Evolutionary conservation across 2,888 invertebrate genomes (phyloP).

Genomic region (Sarcophaga rosellei): DNA sequence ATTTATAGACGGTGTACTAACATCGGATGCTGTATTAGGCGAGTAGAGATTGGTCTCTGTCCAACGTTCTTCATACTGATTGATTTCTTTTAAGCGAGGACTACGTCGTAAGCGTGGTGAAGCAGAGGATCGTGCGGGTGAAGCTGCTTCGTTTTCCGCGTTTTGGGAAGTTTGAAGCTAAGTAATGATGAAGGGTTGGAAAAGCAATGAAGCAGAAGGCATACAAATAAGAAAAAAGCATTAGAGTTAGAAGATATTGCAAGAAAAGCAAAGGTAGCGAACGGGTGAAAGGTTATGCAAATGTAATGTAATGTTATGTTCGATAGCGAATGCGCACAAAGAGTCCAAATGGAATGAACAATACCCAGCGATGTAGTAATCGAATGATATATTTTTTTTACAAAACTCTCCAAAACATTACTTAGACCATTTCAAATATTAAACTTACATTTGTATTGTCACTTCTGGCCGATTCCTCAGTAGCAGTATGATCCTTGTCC

Average conservation of each 20-base stretch:
- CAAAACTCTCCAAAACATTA: neutral
- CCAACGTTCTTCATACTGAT: constrained; percentile 77
- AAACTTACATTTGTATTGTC: constrained; percentile 77
- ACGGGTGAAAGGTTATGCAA: constrained; percentile 4
- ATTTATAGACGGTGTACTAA: constrained; percentile 67
- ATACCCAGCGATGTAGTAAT: too few species aligned
- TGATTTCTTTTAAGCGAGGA: constrained; percentile 78
- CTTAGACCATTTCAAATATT: neutral
- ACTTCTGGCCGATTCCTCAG: constrained; percentile 70
- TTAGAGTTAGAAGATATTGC: neutral
- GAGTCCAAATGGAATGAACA: too few species aligned
- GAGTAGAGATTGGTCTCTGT: constrained; percentile 54
- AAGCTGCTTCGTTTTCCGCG: constrained; percentile 72
- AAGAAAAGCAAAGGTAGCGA: neutral
- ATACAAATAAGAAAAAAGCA: constrained; percentile 9
- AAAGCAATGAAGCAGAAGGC: neutral
- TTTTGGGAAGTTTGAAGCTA: constrained; percentile 75
- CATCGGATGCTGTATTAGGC: constrained; percentile 60
- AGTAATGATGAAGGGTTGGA: constrained; percentile 62
- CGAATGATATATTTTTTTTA: neutral
- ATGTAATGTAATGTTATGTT: neutral
- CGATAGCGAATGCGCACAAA: too few species aligned
- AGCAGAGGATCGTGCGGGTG: constrained; percentile 63
- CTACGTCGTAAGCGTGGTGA: constrained; percentile 77
- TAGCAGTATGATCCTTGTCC: constrained; percentile 53